A percentile compares a stretch with the other conserved stretches of the same genome.
phyloP scores from a whole-genome alignment of 1,140 invertebrate genomes.

The Trinorchestia longiramus region DNA sequence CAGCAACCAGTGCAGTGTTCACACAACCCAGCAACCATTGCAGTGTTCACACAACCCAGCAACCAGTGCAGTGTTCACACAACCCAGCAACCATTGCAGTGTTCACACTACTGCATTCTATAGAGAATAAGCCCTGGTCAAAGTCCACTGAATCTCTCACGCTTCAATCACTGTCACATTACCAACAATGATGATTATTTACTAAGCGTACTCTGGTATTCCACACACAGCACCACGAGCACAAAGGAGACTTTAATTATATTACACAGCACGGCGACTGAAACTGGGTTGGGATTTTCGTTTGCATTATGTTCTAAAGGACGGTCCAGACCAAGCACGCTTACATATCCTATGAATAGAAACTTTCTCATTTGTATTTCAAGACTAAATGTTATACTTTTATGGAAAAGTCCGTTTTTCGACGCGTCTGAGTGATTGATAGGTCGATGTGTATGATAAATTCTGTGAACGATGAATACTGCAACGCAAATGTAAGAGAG shows the following conservation, averaged over 20 bases:
- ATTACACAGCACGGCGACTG: background rate
- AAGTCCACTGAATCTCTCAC: too few relatives aligned
- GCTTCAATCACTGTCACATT: too few relatives aligned
- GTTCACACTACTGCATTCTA: too few relatives aligned
- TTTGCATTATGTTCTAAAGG: background rate
- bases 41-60: too few relatives aligned
- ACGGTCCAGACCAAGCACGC: background rate
- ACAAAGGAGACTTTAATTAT: background rate
- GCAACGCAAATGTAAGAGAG: background rate
- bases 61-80: too few relatives aligned
- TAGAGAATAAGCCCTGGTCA: too few relatives aligned
- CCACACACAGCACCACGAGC: background rate
- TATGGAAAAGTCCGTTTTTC: background rate
- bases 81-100: too few relatives aligned
- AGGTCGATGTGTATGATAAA: background rate
- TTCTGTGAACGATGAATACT: background rate
- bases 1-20: too few relatives aligned
- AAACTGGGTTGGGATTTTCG: background rate
- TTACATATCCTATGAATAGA: background rate
- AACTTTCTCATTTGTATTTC: background rate
- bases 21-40: too few relatives aligned
- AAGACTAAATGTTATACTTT: background rate
- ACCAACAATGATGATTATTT: too few relatives aligned
- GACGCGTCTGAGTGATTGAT: background rate
- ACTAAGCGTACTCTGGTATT: background rate